Evolutionary conservation across 2,888 invertebrate species (phyloP), one percentile per base, ranked within the genome.

Genomic region (Dolomedes plantarius): DNA sequence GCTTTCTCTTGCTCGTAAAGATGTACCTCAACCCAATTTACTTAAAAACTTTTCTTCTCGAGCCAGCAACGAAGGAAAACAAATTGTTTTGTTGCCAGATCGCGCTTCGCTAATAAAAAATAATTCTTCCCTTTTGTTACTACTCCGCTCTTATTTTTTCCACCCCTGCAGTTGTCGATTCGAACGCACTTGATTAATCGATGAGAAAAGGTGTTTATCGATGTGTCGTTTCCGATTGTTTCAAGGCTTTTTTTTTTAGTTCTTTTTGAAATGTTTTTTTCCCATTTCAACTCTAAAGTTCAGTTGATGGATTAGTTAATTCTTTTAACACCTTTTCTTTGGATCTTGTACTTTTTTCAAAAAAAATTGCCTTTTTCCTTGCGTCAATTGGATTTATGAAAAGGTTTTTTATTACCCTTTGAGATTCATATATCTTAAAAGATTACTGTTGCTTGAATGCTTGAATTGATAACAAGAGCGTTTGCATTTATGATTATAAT

Each of bases 131-230:
- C 36, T 36, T 67, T 41, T 41, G 41, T 56, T 56, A 56, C 56
- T 19, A 1, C 69, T 82, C 74, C 27, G 36, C 39, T 50, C 19
- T 73, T 73, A 62, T 65, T 65, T 41, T 69, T 72, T 64, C 32
- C 7, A 11, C 29, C 27, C 28, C 41, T 41, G 79, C 81, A 67
- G 68, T 56, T 82, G 81, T 83, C 75, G 82, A 83, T 76, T 76
- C 41, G 62, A 69, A 19, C 64, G 41, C 6, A 28, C 29, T 56
- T 77, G 83, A 85, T 85, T 85, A 85, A 85, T 85, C 83, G 83
- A 78, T 85, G 76, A 46, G 73, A 85, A 85, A 85, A 85, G 83
- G 83, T 85, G 83, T 85, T 85, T 85, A 85, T 85, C 83, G 83
- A 85, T 77, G 77, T 78, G 83, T 85, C 83, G 39, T 72, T 67